A percentile compares a stretch with the other conserved stretches of the same genome.
phyloP scores from a whole-genome alignment of 2,113 vertebrate genomes.

The Daboia siamensis region DNA sequence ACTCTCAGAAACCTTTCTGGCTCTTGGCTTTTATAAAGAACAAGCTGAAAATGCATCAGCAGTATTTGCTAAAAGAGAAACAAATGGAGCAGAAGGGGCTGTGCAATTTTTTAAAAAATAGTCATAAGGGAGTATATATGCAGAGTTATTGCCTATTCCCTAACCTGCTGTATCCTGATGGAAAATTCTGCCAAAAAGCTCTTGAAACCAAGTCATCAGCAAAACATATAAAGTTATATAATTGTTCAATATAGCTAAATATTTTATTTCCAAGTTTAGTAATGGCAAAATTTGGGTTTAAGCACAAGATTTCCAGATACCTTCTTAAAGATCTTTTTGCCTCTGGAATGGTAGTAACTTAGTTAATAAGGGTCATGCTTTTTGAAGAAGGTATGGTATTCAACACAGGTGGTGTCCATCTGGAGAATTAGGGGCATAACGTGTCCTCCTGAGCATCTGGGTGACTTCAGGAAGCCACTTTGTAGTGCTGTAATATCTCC shows the following conservation, averaged over 20 bases:
- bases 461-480: not conserved
- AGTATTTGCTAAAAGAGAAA: not conserved
- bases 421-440: not conserved
- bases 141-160: not conserved
- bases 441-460: not conserved
- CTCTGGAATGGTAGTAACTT: not conserved
- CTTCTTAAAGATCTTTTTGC: not conserved
- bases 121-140: not conserved
- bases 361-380: not conserved
- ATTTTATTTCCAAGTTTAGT: not conserved
- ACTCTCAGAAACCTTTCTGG: not conserved
- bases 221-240: not conserved
- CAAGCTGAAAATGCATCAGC: not conserved
- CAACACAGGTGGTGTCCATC: not conserved
- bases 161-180: not conserved
- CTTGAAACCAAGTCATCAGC: not conserved
- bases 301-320: not conserved
- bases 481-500: not conserved
- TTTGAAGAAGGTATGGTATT: not conserved
- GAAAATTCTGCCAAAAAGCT: not conserved
- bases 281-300: not conserved
- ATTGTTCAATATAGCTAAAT: not conserved
- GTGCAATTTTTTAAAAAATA: not conserved
- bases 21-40: not conserved
- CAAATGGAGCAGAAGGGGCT: not conserved